These are phyloP conservation scores for Aurelia aurita complex sp. Pacific DNA, from an alignment of 30 jellyfish, hydroid and myxozoan genomes.

Conservation along the genomic window DNA sequence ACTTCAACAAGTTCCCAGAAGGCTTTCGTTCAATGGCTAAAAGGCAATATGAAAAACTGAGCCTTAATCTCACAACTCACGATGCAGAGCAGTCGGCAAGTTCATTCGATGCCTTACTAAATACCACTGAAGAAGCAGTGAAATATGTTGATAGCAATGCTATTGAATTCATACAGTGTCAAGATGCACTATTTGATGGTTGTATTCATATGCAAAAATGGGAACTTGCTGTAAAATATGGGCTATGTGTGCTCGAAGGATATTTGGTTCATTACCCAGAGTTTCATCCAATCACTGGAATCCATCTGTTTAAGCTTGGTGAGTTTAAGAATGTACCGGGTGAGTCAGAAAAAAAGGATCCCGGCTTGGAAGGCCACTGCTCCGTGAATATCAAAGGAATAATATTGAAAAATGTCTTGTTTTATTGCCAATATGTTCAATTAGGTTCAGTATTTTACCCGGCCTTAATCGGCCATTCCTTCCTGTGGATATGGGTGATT, in stretches of 20 bases:
- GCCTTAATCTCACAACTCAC: background rate
- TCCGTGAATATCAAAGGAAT: too few relatives aligned
- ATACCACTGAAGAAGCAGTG: slow-evolving; percentile 21
- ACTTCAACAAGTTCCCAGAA: background rate
- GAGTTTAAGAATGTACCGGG: background rate
- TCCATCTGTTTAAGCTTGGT: slow-evolving; percentile 86
- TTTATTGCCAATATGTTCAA: too few relatives aligned
- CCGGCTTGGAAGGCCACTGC: too few relatives aligned
- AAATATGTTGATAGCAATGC: slow-evolving; percentile 49
- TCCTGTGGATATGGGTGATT: too few relatives aligned
- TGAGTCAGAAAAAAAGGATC: too few relatives aligned
- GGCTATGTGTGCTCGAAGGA: slow-evolving; percentile 43
- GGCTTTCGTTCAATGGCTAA: background rate
- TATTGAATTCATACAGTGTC: slow-evolving; percentile 55
- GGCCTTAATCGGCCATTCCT: too few relatives aligned
- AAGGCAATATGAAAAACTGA: background rate
- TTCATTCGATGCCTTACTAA: slow-evolving; percentile 19
- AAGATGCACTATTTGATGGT: slow-evolving; percentile 79
- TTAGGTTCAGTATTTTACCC: too few relatives aligned
- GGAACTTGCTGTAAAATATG: slow-evolving; percentile 65
- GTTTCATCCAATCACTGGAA: slow-evolving; percentile 75
- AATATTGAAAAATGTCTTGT: too few relatives aligned
- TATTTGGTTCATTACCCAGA: slow-evolving; percentile 41
- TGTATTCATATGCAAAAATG: slow-evolving; percentile 54
- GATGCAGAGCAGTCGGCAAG: slow-evolving; percentile 6